phyloP scores from a whole-genome alignment of 2,113 vertebrate species.

The Callorhinus ursinus region DNA sequence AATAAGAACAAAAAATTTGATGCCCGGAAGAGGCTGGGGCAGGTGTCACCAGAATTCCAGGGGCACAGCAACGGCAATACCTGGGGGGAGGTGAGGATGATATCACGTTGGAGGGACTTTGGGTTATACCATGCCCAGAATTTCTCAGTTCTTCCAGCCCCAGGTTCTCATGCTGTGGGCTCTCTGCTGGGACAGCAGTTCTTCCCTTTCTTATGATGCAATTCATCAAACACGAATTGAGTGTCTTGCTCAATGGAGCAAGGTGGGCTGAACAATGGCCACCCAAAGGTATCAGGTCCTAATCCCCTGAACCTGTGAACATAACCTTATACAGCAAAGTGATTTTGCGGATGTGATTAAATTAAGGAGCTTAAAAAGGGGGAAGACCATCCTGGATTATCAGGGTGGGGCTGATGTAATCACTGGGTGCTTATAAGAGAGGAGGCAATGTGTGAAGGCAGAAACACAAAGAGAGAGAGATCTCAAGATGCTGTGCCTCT shows the following conservation, averaged over 20 bases:
- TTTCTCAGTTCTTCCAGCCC: neutral
- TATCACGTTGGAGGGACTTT: neutral
- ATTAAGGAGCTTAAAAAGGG: neutral
- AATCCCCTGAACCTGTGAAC: neutral
- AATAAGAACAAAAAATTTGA: slow-evolving; percentile 17
- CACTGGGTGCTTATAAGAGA: neutral
- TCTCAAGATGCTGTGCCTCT: neutral
- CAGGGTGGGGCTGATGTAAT: neutral
- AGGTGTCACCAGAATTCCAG: neutral
- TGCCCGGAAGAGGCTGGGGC: neutral
- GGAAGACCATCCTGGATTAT: slow-evolving; percentile 7
- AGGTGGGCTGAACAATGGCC: neutral
- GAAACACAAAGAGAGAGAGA: neutral
- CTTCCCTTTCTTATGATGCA: neutral
- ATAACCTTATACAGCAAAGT: neutral
- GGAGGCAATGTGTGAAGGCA: neutral
- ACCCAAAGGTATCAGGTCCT: neutral
- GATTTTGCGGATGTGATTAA: neutral
- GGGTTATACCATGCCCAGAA: neutral
- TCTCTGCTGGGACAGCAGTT: neutral
- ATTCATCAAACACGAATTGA: neutral
- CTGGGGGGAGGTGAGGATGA: rapidly evolving
- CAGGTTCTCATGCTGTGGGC: neutral
- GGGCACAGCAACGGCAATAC: neutral
- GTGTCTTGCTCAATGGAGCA: neutral